A percentile compares a stretch with the other conserved stretches of the same genome.
These are phyloP conservation scores for Myiozetetes cayanensis DNA, from an alignment of 2,113 vertebrate species.

Conservation along the genomic window DNA sequence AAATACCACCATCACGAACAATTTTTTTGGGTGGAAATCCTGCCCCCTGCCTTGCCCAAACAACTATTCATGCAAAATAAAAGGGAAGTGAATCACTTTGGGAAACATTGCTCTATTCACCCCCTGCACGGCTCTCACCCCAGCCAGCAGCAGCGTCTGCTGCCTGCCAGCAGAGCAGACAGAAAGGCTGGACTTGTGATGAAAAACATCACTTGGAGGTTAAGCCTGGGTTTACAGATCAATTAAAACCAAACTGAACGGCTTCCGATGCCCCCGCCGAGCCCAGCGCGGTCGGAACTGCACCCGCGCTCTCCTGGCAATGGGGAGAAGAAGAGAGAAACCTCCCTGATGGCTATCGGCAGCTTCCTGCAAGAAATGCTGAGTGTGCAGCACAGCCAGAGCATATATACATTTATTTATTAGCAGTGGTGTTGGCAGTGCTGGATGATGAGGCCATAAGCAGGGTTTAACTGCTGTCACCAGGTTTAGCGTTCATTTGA, in stretches of 20 bases:
- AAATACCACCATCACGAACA: accelerated
- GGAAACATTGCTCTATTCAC: not conserved
- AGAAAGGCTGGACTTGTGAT: not conserved
- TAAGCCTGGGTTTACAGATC: slow-evolving; percentile 10
- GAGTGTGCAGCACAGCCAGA: not conserved
- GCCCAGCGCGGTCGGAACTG: not conserved
- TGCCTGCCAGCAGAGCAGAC: not conserved
- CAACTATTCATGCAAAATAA: not conserved
- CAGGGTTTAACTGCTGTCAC: not conserved
- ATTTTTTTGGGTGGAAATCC: not conserved
- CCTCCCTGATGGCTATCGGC: not conserved
- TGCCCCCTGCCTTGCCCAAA: not conserved
- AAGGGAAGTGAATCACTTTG: not conserved
- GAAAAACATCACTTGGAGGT: not conserved
- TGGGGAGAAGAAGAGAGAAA: not conserved
- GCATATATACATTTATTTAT: not conserved
- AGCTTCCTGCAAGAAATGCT: not conserved
- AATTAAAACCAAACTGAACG: not conserved
- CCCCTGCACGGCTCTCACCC: accelerated
- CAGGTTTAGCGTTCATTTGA: not conserved
- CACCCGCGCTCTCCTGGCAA: not conserved
- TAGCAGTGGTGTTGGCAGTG: not conserved
- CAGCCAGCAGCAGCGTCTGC: not conserved
- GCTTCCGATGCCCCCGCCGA: not conserved
- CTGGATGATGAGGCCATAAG: not conserved